Evolutionary conservation across 2,888 invertebrate species (phyloP).

Genomic region (Chalcosyrphus nemorum): DNA sequence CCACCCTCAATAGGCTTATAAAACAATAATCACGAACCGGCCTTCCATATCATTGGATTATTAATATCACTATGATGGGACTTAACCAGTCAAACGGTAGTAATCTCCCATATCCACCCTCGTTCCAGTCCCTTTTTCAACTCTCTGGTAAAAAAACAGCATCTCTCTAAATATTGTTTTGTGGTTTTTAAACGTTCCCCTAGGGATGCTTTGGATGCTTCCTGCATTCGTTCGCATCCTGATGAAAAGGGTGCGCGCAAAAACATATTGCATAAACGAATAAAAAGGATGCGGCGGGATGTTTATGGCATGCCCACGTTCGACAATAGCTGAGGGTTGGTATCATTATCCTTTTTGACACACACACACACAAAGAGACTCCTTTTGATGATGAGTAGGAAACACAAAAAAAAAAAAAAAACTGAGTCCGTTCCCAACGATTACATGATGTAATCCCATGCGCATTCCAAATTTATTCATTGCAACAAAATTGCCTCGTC

Average conservation of each 20-base stretch:
- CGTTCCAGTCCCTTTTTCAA: slow-evolving; percentile 20
- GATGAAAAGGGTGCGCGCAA: slow-evolving; percentile 37
- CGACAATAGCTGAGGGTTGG: slow-evolving; percentile 55
- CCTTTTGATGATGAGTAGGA: slow-evolving; percentile 37
- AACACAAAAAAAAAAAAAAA: slow-evolving; percentile 8
- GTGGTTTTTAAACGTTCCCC: slow-evolving; percentile 66
- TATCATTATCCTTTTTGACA: background rate
- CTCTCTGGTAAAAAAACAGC: slow-evolving; percentile 41
- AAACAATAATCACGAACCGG: slow-evolving; percentile 60
- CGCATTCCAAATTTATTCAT: slow-evolving; percentile 65
- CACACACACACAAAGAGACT: slow-evolving; percentile 16
- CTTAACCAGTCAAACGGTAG: slow-evolving; percentile 61
- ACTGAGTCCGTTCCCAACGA: slow-evolving; percentile 50
- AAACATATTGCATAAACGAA: slow-evolving; percentile 64
- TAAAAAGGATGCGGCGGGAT: slow-evolving; percentile 63
- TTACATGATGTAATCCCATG: slow-evolving; percentile 64
- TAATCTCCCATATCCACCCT: slow-evolving; percentile 65
- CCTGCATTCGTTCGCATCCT: slow-evolving; percentile 35
- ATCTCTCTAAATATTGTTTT: slow-evolving; percentile 60
- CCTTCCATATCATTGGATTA: slow-evolving; percentile 64
- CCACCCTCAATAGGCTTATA: slow-evolving; percentile 58
- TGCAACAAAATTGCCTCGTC: slow-evolving; percentile 57
- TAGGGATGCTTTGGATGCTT: slow-evolving; percentile 57
- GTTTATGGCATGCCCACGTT: slow-evolving; percentile 60
- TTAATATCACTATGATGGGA: slow-evolving; percentile 47